These are phyloP conservation scores for Dryobota labecula DNA, from an alignment of 2,888 invertebrate species.

Conservation along the genomic window DNA sequence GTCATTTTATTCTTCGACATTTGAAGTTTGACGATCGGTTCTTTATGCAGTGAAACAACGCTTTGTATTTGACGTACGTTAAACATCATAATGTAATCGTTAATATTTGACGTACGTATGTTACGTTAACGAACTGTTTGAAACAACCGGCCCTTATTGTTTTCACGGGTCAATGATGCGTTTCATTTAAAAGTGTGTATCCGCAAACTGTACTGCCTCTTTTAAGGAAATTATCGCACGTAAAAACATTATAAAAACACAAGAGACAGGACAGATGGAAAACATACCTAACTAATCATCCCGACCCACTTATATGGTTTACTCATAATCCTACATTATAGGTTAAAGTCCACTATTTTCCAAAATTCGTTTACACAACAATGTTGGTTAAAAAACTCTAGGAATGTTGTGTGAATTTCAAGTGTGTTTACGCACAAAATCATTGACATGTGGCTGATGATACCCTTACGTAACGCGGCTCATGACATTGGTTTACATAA, in stretches of 20 bases:
- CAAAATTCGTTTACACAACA: background rate
- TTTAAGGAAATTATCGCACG: background rate
- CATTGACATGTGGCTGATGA: background rate
- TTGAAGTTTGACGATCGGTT: too few relatives aligned
- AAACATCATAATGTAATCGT: too few relatives aligned
- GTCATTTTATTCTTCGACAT: too few relatives aligned
- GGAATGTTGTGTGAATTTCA: background rate
- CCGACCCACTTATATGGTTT: background rate
- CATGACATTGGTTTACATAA: constrained; percentile 35
- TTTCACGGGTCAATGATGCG: background rate
- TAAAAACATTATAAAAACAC: background rate
- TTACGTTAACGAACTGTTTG: too few relatives aligned
- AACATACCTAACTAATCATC: background rate
- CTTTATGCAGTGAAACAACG: too few relatives aligned
- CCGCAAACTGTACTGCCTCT: background rate
- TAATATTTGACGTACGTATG: too few relatives aligned
- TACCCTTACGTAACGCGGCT: constrained; percentile 10
- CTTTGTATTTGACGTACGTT: too few relatives aligned
- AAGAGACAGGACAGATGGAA: background rate
- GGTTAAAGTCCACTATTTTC: background rate
- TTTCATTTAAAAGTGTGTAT: background rate
- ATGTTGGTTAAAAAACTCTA: background rate
- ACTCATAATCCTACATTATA: background rate
- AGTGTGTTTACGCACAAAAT: constrained; percentile 2
- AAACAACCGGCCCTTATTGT: too few relatives aligned